Evolutionary conservation across 2,797 vertebrate genomes (phyloP).

Genomic region (Chrysolophus pictus): DNA sequence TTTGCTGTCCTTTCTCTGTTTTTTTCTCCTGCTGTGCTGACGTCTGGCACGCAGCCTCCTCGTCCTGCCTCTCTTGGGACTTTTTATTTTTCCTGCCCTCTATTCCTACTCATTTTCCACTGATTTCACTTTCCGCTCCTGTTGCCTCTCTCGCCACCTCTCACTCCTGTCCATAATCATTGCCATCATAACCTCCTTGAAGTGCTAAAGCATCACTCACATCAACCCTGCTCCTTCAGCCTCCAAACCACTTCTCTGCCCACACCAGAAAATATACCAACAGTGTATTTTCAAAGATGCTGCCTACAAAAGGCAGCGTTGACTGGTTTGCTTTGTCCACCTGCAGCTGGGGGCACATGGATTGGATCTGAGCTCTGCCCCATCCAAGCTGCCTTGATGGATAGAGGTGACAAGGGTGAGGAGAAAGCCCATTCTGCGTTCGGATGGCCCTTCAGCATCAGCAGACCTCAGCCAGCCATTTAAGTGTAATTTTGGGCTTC

Average conservation of each 20-base stretch:
- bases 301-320: rapidly evolving
- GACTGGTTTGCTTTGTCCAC: neutral
- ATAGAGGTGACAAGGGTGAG: neutral
- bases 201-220: neutral
- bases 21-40: neutral
- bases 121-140: neutral
- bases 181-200: neutral
- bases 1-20: neutral
- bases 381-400: neutral
- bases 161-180: neutral
- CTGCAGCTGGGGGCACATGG: rapidly evolving
- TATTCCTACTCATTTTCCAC: neutral
- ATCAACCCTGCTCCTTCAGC: neutral
- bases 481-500: neutral
- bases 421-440: neutral
- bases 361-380: neutral
- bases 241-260: neutral
- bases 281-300: rapidly evolving
- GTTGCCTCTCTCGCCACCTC: neutral
- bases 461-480: neutral
- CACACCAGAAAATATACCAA: rapidly evolving
- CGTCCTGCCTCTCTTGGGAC: neutral
- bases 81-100: neutral
- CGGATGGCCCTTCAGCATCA: neutral
- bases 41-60: neutral